These are phyloP conservation scores for Hippocampus barbouri DNA, from an alignment of 2,113 vertebrate species.

Conservation along the genomic window DNA sequence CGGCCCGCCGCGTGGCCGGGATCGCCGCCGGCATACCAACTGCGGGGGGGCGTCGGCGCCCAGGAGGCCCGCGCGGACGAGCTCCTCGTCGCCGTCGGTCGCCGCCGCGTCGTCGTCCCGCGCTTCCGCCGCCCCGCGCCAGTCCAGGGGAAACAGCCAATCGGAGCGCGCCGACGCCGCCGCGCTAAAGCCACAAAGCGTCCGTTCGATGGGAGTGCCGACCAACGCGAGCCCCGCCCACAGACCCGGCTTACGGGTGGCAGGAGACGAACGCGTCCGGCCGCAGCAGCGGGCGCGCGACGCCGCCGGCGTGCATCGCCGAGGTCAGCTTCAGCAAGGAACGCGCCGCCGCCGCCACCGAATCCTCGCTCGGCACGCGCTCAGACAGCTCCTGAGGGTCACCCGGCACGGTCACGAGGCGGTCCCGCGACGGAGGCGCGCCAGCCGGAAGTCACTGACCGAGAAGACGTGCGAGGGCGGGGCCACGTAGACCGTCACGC, in stretches of 20 bases:
- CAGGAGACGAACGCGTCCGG: not conserved
- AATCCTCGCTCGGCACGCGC: not conserved
- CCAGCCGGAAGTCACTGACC: not conserved
- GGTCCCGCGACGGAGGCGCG: not conserved
- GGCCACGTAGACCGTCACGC: not conserved
- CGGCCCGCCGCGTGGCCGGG: too few species aligned
- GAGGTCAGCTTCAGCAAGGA: not conserved
- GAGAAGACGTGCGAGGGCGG: not conserved
- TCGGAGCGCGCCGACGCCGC: too few species aligned
- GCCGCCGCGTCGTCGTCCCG: too few species aligned
- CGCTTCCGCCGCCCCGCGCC: too few species aligned
- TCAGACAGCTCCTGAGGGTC: not conserved
- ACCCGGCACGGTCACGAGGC: not conserved
- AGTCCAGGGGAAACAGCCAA: too few species aligned
- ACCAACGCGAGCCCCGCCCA: too few species aligned
- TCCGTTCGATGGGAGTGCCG: too few species aligned
- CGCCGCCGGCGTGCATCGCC: not conserved
- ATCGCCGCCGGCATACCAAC: too few species aligned
- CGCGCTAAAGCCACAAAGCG: too few species aligned
- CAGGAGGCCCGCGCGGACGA: too few species aligned
- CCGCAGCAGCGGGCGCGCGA: not conserved
- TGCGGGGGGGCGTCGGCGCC: too few species aligned
- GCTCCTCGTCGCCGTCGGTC: too few species aligned
- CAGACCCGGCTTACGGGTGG: not conserved
- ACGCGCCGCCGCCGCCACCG: not conserved